Conservation (phyloP, 1,140 invertebrate species). For the Chironomus striatipennis region DNA sequence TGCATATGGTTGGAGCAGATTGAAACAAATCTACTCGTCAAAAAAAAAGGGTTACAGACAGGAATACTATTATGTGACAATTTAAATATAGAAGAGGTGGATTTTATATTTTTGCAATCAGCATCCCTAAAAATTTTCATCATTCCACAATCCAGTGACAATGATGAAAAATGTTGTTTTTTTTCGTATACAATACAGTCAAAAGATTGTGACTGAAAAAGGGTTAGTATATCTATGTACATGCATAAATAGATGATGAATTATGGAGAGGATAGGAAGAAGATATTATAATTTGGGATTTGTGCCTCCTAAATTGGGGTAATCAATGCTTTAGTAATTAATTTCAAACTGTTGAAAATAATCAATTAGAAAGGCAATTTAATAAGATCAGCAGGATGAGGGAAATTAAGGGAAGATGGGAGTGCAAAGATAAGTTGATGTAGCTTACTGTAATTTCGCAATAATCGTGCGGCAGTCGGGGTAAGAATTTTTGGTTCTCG, state of each 20-base stretch:
- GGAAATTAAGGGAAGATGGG: background rate
- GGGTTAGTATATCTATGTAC: background rate
- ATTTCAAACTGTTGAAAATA: constrained; percentile 23
- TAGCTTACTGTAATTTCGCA: background rate
- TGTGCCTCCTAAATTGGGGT: background rate
- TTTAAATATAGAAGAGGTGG: background rate
- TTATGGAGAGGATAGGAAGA: background rate
- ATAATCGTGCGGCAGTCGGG: background rate
- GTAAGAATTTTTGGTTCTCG: background rate
- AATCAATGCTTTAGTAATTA: constrained; percentile 21
- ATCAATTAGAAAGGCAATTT: background rate
- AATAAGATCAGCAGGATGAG: background rate
- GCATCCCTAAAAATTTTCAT: background rate
- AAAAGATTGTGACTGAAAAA: background rate
- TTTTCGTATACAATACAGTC: background rate
- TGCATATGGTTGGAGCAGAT: too few species aligned
- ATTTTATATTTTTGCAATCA: too few species aligned
- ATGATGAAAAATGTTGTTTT: background rate
- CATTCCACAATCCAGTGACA: background rate
- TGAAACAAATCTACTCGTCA: too few species aligned
- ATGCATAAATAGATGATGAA: background rate
- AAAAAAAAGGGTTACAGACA: too few species aligned
- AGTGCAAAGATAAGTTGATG: background rate
- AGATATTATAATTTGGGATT: background rate
- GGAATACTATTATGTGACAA: background rate